Evolutionary conservation across 1,140 invertebrate genomes (phyloP), one percentile per base, ranked within the genome.

Genomic region (Bombus picipes): DNA sequence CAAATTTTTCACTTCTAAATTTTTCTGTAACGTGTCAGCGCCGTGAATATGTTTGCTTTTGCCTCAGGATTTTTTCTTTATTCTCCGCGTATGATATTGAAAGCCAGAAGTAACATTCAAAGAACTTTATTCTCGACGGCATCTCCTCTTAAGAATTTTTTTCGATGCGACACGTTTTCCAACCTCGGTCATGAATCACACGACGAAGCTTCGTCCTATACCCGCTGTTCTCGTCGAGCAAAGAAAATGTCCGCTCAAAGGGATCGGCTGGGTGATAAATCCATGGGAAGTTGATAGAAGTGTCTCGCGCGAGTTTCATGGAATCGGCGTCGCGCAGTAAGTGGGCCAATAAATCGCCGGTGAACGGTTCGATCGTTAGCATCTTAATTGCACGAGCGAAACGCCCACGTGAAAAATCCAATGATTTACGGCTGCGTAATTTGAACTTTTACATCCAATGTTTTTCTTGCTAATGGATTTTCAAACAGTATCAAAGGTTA

Each of bases 281-380:
- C 32, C 10, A 39, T 43, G 62, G n/a, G n/a, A 34, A 76, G 72
- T 76, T 47, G 81, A 74, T 57, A 39, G 32, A 65, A 47, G 57
- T 12, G 32, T 3, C 18, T 32, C 22, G 59, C 47, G 25, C 32
- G 34, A n/a, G 10, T 47, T 28, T 22, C 28, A 18, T 5, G 9
- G 25, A 34, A 28, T 15, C 68, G 79, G 41, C 59, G 9, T 41
- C 18, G 6, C 6, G 47, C 79, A 43, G 9, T 41, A 43, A 66
- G 28, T 32, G 41, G 32, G 39, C n/a, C 71, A 39, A 77, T 71
- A n/a, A 83, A 83, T 83, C n/a, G n/a, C 22, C 28, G n/a, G 4
- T 71, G 70, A 83, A 78, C n/a, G 43, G 13, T 28, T 9, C 47
- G 37, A 74, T 57, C 39, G 22, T 57, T 57, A 34, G 62, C 34